These are phyloP conservation scores for Prionace glauca DNA, from an alignment of 2,797 vertebrate genomes.

Conservation along the genomic window DNA sequence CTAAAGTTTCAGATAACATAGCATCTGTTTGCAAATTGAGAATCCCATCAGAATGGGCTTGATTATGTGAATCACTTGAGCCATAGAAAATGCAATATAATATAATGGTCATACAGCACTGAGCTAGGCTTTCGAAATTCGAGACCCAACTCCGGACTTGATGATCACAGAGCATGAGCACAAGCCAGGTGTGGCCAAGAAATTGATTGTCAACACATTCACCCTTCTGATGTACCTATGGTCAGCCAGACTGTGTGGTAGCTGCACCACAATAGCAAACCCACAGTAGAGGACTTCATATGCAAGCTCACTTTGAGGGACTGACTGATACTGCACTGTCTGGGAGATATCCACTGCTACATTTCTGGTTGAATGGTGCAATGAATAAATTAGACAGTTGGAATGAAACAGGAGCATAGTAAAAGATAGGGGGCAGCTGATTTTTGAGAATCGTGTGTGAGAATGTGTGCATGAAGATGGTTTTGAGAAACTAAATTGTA, in stretches of 20 bases:
- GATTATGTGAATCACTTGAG: neutral
- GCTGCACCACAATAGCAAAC: too few relatives aligned
- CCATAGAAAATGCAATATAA: neutral
- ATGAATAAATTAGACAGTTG: neutral
- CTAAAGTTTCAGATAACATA: neutral
- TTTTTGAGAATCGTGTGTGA: neutral
- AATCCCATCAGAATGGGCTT: neutral
- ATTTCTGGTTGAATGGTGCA: neutral
- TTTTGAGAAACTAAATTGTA: too few relatives aligned
- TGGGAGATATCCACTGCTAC: neutral
- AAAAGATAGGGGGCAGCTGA: neutral
- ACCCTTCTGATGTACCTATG: too few relatives aligned
- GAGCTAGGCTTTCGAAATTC: too few relatives aligned
- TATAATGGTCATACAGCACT: too few relatives aligned
- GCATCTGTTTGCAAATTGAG: neutral
- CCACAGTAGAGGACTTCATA: too few relatives aligned
- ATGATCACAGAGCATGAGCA: too few relatives aligned
- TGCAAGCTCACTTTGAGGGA: too few relatives aligned
- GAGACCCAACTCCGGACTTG: too few relatives aligned
- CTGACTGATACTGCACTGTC: neutral
- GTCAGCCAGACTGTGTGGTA: too few relatives aligned
- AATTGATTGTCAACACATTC: too few relatives aligned
- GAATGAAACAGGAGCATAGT: neutral
- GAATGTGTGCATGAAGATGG: neutral
- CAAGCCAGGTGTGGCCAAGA: too few relatives aligned